Evolutionary conservation across 2,888 invertebrate species (phyloP), one percentile per base, ranked within the genome.

Genomic region (Julus scanicus): DNA sequence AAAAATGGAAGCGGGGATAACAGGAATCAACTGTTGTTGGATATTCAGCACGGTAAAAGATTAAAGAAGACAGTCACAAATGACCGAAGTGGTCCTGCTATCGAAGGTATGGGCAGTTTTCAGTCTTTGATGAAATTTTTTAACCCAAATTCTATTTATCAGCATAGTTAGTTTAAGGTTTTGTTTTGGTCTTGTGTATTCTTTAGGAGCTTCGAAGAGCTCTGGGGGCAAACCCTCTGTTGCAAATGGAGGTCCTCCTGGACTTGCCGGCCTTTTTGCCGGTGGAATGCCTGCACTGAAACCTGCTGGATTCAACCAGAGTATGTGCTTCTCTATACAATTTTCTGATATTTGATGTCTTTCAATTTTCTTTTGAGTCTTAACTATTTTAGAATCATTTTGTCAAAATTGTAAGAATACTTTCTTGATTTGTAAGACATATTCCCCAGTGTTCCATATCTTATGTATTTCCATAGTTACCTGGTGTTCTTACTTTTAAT

Each of bases 11-110:
- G 94, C 89, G 80, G 13, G 13, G 90, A 91, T 39, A 90, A 89
- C 29, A 93, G 96, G 91, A 94, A 94, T 91, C 95, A 96, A 86
- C 93, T 98, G 89, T 93, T 98, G 84, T 95, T 95, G 91, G 96
- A 96, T 15, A 98, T 98, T 91, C 95, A 97, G 91, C 95, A 95
- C 92, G 98, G 97, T 89, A 93, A 95, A 87, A 94, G 94, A 91
- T 93, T 98, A 90, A 97, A 96, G 92, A 97, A 97, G 93, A 94
- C 97, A 88, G 95, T 95, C 0, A 97, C 97, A n/a, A 95, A 96
- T 91, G 98, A 98, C 92, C 96, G 97, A 92, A 98, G 98, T 94
- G 95, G 94, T 87, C 98, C 98, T 0, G 92, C 94, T 87, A 93
- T 97, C 90, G 93, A 95, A 90, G 96, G 97, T 92, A 94, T 94